Evolutionary conservation across 2,888 invertebrate species (phyloP).

Genomic region (Nebria brevicollis): DNA sequence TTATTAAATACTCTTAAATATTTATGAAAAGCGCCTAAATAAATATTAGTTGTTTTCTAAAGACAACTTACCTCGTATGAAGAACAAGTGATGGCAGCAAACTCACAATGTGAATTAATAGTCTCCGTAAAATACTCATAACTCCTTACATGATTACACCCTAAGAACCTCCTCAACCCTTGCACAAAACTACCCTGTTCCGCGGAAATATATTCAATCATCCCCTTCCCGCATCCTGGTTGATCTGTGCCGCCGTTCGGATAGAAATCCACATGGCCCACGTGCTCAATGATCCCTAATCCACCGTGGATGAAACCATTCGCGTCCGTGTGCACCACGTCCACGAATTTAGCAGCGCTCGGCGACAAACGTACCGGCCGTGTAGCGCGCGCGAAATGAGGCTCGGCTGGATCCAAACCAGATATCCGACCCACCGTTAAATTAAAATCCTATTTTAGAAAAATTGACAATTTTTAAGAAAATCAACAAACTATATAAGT

Average conservation of each 20-base stretch:
- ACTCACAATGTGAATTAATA: constrained; percentile 80
- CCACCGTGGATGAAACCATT: constrained; percentile 80
- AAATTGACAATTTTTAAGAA: constrained; percentile 11
- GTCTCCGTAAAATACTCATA: constrained; percentile 87
- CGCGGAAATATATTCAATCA: constrained; percentile 72
- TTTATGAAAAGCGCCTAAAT: constrained; percentile 13
- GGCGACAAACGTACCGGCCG: constrained; percentile 85
- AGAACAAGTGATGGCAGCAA: constrained; percentile 80
- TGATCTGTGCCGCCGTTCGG: constrained; percentile 89
- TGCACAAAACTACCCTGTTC: constrained; percentile 71
- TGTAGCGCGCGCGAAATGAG: constrained; percentile 85
- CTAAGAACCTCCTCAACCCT: constrained; percentile 76
- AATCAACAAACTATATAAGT: not conserved
- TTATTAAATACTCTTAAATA: constrained; percentile 20
- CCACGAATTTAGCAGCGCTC: constrained; percentile 88
- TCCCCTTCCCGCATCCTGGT: constrained; percentile 72
- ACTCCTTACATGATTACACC: constrained; percentile 89
- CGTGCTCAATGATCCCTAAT: constrained; percentile 82
- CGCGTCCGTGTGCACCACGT: constrained; percentile 89
- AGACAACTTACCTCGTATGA: constrained; percentile 73
- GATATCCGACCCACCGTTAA: constrained; percentile 82
- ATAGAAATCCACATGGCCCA: constrained; percentile 92
- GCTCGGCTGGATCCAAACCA: constrained; percentile 92
- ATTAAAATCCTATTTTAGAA: constrained; percentile 67
- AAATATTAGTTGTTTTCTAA: too few species aligned